Base-by-base conservation (phyloP, 2,797 vertebrate genomes). In the Diglossa cyanea region DNA sequence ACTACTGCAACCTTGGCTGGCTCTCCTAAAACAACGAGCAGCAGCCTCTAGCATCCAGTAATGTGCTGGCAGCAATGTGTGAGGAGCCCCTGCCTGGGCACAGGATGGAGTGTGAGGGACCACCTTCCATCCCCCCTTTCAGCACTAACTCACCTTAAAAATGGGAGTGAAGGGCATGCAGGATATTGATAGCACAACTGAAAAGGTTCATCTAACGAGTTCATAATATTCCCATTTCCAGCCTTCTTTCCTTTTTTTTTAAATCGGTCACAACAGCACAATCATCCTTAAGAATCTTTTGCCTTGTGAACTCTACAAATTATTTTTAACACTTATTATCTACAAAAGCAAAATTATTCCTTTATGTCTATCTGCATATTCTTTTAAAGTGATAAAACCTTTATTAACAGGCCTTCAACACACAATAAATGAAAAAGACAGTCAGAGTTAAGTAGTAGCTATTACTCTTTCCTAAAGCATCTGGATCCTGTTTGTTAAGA, bases 261-360 rank as follows among this genome's bases (percentile, higher is more conserved):
- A 13, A 54, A 35, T 53, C 63, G 66, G 51, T 66, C 67, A 88
- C 0, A 17, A 71, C 60, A 84, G 31, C 25, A 50, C 23, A 71
- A 77, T 74, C 50, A 58, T 85, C n/a, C n/a, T 25, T 42, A 18
- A 90, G 53, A 81, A 70, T 67, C 44, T 86, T 85, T 42, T 47
- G 25, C 65, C 45, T 87, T 85, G 61, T 35, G 67, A 93, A 68
- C 65, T 30, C 61, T 25, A 71, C 39, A 70, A 91, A 85, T 87
- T 85, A 87, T 88, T 96, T 93, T 88, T 77, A 90, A 94, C 30
- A 33, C 53, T 71, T 94, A 55, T 53, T 79, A 79, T 53, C 72
- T 50, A 77, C 45, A 80, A 72, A 92, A 91, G 33, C 61, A 45
- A 89, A 93, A 83, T 7, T 0, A 88, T 60, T 80, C 68, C 50